Conservation (phyloP, 2,888 invertebrate species). For the Acleris literana region DNA sequence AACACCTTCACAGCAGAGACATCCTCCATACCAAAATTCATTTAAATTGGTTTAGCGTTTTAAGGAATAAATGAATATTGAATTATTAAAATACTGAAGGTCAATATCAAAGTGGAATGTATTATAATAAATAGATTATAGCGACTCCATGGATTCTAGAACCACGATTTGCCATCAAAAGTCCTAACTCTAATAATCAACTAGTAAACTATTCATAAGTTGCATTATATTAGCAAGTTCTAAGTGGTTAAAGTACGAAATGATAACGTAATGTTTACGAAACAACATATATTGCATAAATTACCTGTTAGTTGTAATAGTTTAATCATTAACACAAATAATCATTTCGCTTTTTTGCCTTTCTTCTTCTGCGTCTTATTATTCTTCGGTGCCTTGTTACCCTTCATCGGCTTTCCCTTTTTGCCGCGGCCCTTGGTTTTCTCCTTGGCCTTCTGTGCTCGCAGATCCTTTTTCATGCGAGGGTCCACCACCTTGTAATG, state of each 20-base stretch:
- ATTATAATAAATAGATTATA: too few relatives aligned
- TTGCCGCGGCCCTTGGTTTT: conserved; percentile 82
- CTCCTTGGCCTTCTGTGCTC: conserved; percentile 86
- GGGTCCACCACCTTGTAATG: conserved; percentile 97
- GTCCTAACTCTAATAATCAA: too few relatives aligned
- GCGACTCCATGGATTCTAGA: too few relatives aligned
- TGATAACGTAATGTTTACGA: neutral
- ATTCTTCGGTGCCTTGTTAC: conserved; percentile 39
- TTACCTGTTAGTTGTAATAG: conserved; percentile 10
- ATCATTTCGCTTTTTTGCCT: conserved; percentile 62
- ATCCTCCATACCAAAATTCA: too few relatives aligned
- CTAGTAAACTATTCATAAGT: neutral
- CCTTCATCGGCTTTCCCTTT: conserved; percentile 56
- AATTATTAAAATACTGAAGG: too few relatives aligned
- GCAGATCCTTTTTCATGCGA: conserved; percentile 96
- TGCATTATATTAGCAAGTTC: too few relatives aligned
- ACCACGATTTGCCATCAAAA: too few relatives aligned
- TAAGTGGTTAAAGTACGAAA: neutral
- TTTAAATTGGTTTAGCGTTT: too few relatives aligned
- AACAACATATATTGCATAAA: conserved; percentile 24
- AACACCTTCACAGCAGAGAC: too few relatives aligned
- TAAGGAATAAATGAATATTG: too few relatives aligned
- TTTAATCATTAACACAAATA: conserved; percentile 15
- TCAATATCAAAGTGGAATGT: too few relatives aligned
- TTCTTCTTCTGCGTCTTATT: conserved; percentile 55